These are phyloP conservation scores for Cervus canadensis DNA, from an alignment of 2,113 vertebrate genomes.

Conservation along the genomic window DNA sequence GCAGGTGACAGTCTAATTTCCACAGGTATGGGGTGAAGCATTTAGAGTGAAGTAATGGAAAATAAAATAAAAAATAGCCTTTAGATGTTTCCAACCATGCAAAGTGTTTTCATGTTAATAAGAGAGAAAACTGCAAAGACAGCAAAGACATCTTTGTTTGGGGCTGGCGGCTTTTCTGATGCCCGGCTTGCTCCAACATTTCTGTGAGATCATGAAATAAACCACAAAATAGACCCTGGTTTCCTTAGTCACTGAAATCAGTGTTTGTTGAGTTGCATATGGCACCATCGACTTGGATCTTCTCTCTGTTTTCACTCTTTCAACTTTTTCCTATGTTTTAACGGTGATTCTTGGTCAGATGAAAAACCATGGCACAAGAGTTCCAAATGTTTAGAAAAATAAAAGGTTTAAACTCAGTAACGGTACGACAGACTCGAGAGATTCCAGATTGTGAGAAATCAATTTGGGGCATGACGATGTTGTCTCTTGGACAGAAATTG, in stretches of 20 bases:
- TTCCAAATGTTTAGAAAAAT: background rate
- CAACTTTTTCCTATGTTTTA: background rate
- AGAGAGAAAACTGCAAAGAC: constrained; percentile 61
- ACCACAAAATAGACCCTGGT: background rate
- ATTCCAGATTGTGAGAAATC: background rate
- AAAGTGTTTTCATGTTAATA: constrained; percentile 71
- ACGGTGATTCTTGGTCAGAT: background rate
- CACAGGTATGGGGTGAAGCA: constrained; percentile 59
- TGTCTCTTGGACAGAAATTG: background rate
- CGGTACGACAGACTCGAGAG: background rate
- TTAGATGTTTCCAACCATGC: constrained; percentile 66
- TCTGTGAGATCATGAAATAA: constrained; percentile 18
- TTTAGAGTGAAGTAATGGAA: constrained; percentile 59
- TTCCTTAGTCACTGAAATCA: background rate
- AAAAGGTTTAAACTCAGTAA: background rate
- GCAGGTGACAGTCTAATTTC: constrained; percentile 74
- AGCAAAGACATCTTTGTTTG: constrained; percentile 41
- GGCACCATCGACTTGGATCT: background rate
- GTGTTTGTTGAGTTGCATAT: background rate
- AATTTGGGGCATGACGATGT: background rate
- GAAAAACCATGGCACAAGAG: background rate
- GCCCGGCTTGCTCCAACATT: constrained; percentile 7
- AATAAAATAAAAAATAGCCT: constrained; percentile 64
- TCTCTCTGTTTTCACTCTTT: background rate
- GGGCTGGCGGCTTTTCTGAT: background rate